A percentile compares a stretch with the other conserved stretches of the same genome.
Conservation (phyloP, 2,888 invertebrate species). For the Cerceris rybyensis region DNA sequence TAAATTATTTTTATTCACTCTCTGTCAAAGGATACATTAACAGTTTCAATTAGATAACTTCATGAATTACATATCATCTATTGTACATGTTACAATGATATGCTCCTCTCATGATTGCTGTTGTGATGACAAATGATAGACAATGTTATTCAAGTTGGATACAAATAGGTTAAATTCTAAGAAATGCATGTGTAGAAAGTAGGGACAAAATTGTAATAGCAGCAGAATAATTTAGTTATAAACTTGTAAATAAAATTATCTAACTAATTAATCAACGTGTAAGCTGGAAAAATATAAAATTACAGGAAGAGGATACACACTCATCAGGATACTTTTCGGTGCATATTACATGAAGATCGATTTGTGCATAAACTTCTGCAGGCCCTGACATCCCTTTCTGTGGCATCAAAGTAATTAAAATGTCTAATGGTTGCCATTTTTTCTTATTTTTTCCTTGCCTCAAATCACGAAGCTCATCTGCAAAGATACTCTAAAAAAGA, state of each 20-base stretch:
- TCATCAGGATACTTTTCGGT: conserved; percentile 90
- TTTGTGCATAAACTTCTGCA: conserved; percentile 86
- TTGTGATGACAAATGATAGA: too few relatives aligned
- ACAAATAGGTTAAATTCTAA: not conserved
- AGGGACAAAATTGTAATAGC: not conserved
- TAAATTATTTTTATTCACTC: too few relatives aligned
- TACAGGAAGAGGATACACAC: conserved; percentile 83
- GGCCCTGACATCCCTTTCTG: conserved; percentile 88
- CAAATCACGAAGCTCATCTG: conserved; percentile 87
- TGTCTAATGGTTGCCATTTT: conserved; percentile 89
- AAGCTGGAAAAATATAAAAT: not conserved
- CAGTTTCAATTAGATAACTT: too few relatives aligned
- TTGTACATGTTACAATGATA: too few relatives aligned
- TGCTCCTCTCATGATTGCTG: too few relatives aligned
- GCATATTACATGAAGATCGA: conserved; percentile 90
- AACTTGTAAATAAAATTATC: too few relatives aligned
- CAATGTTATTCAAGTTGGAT: not conserved
- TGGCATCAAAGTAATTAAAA: conserved; percentile 89
- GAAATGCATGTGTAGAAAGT: not conserved
- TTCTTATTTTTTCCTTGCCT: conserved; percentile 85
- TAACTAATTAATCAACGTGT: not conserved
- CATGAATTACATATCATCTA: too few relatives aligned
- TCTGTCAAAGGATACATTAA: too few relatives aligned
- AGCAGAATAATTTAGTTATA: too few relatives aligned
- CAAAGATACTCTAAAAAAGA: conserved; percentile 87